These are phyloP conservation scores for Tryphoninae sp. DNA, from an alignment of 2,888 invertebrate species.

Conservation along the genomic window DNA sequence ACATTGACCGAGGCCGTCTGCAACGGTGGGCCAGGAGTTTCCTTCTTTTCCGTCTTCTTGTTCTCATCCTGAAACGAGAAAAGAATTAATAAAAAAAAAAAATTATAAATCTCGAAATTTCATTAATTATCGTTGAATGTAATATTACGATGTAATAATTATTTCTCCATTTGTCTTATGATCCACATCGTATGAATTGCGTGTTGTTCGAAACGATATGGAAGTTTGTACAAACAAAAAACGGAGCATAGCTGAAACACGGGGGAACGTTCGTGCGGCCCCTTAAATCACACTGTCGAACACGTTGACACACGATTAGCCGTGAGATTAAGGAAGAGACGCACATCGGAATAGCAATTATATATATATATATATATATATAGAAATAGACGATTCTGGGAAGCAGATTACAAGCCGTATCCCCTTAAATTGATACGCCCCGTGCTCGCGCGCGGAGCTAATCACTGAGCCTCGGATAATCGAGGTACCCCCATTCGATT, in stretches of 20 bases:
- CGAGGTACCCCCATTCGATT: conserved; percentile 77
- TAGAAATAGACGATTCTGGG: conserved; percentile 34
- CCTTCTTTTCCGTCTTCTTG: conserved; percentile 93
- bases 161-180: too few relatives aligned
- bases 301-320: too few relatives aligned
- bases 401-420: conserved; percentile 63
- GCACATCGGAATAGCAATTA: not conserved
- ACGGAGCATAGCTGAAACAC: too few relatives aligned
- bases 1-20: conserved; percentile 97
- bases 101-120: too few relatives aligned
- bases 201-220: too few relatives aligned
- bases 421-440: conserved; percentile 66
- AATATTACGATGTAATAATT: too few relatives aligned
- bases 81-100: not conserved
- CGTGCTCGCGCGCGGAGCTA: conserved; percentile 66
- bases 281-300: too few relatives aligned
- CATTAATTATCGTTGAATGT: too few relatives aligned
- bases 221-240: too few relatives aligned
- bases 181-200: too few relatives aligned
- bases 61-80: conserved; percentile 87
- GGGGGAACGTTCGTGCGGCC: too few relatives aligned
- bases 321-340: not conserved
- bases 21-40: conserved; percentile 90
- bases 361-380: not conserved
- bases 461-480: conserved; percentile 77